phyloP scores from a whole-genome alignment of 2,113 vertebrate species.

The Orthonyx spaldingii region DNA sequence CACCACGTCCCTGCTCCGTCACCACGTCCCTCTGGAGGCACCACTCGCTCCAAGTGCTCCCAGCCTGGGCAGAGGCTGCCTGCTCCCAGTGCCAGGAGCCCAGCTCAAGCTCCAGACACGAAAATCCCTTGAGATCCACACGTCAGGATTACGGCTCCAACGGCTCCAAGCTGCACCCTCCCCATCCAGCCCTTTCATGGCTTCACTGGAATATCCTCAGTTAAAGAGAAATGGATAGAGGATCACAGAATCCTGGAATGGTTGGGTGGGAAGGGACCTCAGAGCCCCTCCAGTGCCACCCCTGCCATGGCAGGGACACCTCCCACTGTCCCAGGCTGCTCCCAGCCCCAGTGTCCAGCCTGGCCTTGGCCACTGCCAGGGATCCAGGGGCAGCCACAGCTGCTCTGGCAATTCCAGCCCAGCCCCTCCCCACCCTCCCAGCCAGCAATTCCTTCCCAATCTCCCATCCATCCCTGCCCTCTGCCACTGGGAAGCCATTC shows the following conservation, averaged over 20 bases:
- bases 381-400: background rate
- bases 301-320: background rate
- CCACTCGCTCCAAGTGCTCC: background rate
- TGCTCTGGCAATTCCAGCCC: background rate
- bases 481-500: background rate
- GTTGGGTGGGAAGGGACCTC: background rate
- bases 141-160: accelerated
- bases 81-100: background rate
- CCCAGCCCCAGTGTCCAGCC: background rate
- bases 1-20: background rate
- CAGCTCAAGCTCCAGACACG: background rate
- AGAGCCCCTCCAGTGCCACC: background rate
- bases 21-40: background rate
- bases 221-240: accelerated
- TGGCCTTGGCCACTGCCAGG: background rate
- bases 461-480: background rate
- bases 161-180: background rate
- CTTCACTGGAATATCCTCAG: accelerated
- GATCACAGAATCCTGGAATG: background rate
- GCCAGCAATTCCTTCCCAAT: background rate
- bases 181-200: accelerated
- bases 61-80: background rate
- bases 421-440: background rate
- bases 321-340: background rate
- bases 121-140: background rate